Evolutionary conservation across 2,113 vertebrate genomes (phyloP).

Genomic region (Oryzias javanicus): DNA sequence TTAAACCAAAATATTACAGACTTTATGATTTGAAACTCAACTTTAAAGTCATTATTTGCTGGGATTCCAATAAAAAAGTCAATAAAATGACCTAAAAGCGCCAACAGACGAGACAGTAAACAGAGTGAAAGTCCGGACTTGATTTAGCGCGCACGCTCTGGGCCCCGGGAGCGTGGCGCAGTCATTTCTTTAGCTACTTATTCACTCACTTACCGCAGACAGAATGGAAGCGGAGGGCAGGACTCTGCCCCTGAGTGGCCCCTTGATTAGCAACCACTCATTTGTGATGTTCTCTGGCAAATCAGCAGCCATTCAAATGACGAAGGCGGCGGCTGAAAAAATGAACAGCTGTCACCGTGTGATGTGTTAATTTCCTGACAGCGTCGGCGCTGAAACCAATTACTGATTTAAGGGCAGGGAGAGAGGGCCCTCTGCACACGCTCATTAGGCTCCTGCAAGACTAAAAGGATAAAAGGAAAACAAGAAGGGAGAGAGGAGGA

Average conservation of each 20-base stretch:
- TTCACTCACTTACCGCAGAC: constrained; percentile 25
- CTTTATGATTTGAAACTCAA: no score
- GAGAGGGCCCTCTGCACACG: constrained; percentile 89
- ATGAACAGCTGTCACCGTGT: constrained; percentile 99
- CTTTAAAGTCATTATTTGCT: no score
- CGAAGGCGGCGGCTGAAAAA: constrained; percentile 88
- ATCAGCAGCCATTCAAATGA: constrained; percentile 95
- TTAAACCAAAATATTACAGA: no score
- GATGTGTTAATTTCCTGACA: constrained; percentile 99
- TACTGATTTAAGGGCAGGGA: constrained; percentile 99
- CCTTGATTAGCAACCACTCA: constrained; percentile 95
- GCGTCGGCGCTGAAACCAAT: constrained; percentile 97
- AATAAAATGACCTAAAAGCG: no score
- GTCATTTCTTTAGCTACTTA: constrained; percentile 34
- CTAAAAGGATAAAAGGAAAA: constrained; percentile 98
- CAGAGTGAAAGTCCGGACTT: background rate
- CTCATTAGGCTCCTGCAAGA: constrained; percentile 99
- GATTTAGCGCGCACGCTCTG: constrained; percentile 5
- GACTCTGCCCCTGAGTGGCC: constrained; percentile 79
- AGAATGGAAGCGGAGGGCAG: constrained; percentile 40
- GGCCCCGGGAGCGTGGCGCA: constrained; percentile 4
- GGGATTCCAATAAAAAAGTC: no score
- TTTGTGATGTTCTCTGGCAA: constrained; percentile 96
- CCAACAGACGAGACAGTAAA: no score
- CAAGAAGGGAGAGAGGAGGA: constrained; percentile 79